phyloP scores from a whole-genome alignment of 2,113 vertebrate species.

The Madoqua kirkii region DNA sequence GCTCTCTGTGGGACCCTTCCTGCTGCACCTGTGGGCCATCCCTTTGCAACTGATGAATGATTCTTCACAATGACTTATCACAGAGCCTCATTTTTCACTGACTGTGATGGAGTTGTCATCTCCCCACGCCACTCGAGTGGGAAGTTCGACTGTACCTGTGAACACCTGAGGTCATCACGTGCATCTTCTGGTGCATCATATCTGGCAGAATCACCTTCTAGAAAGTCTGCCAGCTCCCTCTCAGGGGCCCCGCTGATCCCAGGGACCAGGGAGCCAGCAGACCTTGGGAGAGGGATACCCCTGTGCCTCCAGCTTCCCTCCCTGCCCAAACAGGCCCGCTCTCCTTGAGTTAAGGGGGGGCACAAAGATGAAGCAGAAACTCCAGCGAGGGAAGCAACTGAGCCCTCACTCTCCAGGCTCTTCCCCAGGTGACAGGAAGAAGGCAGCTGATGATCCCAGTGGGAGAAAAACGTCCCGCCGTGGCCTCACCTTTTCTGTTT shows the following conservation, averaged over 20 bases:
- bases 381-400: neutral
- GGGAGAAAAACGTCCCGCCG: rapidly evolving
- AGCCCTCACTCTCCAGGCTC: neutral
- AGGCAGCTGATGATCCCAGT: neutral
- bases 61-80: rapidly evolving
- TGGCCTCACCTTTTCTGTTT: neutral
- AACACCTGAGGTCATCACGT: neutral
- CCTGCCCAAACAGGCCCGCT: rapidly evolving
- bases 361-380: neutral
- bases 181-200: neutral
- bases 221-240: neutral
- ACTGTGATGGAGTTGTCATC: too few relatives aligned
- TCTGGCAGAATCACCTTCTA: neutral
- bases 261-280: too few relatives aligned
- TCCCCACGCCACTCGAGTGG: rapidly evolving
- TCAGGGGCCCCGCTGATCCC: neutral
- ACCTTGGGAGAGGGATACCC: neutral
- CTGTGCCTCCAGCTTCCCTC: neutral
- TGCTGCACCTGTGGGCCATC: neutral
- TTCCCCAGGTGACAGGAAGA: neutral
- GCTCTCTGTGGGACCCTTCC: rapidly evolving
- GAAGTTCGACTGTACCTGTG: neutral
- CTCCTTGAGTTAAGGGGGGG: neutral
- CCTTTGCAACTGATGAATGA: neutral
- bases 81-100: rapidly evolving